phyloP scores from a whole-genome alignment of 1,140 invertebrate genomes.

The Drosophila neocordata region DNA sequence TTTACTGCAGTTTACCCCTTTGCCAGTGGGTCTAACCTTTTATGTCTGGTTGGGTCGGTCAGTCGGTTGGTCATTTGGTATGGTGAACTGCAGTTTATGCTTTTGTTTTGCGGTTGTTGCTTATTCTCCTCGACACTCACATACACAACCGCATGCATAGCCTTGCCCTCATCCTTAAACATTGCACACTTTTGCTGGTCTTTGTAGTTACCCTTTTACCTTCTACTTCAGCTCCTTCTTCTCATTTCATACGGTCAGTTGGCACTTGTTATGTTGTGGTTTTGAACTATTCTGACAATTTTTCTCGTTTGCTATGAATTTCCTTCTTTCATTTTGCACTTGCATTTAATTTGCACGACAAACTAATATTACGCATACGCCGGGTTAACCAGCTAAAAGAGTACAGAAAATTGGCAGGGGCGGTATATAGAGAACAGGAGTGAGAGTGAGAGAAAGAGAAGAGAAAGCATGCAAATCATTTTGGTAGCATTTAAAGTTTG shows the following conservation, averaged over 20 bases:
- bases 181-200: neutral
- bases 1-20: constrained; percentile 12
- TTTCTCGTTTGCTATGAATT: constrained; percentile 8
- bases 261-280: constrained; percentile 17
- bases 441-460: too few relatives aligned
- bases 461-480: constrained; percentile 65
- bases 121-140: neutral
- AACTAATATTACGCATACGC: constrained; percentile 75
- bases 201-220: neutral
- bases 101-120: constrained; percentile 18
- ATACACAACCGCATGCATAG: neutral
- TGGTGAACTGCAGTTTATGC: constrained; percentile 11
- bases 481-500: constrained; percentile 66
- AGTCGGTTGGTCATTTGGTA: neutral
- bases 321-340: constrained; percentile 21
- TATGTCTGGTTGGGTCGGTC: neutral
- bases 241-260: neutral
- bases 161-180: neutral
- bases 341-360: constrained; percentile 51
- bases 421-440: too few relatives aligned
- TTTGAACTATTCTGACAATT: constrained; percentile 36
- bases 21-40: neutral
- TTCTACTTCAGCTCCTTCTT: neutral
- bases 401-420: too few relatives aligned
- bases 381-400: constrained; percentile 30